Base-by-base conservation (phyloP, 2,113 vertebrate species). In the Pygoscelis adeliae region DNA sequence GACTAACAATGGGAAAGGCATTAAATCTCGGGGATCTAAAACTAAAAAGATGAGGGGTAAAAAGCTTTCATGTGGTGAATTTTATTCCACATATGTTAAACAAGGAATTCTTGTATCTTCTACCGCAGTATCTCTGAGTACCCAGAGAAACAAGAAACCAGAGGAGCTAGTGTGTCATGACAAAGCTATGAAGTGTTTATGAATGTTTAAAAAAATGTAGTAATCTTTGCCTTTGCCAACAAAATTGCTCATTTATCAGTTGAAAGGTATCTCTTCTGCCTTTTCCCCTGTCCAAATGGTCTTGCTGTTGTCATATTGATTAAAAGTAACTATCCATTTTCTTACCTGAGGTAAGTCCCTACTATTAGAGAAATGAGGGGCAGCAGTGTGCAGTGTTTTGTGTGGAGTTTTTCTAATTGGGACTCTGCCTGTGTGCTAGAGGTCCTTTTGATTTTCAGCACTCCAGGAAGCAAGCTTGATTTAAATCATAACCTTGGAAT, bases 371-470 rank as follows among this genome's bases (percentile, higher is more conserved):
- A 89, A 92, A 71, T 12, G 38, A 90, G 52, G 59, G 72, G 42
- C 79, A 92, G 18, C 47, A 38, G 10, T 34, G 32, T 61, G 52
- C 44, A 40, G 22, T 6, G 3, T 83, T 94, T 83, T 78, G 42
- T 65, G 47, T 87, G 61, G 56, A 92, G 65, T 14, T 49, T 87
- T 87, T 74, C 44, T 90, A 95, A 92, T 36, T 92, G 72, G 55
- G 40, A 36, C 36, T 67, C 73, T 87, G 77, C 53, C 94, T 86
- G 50, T 72, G 47, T 89, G 38, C 83, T 82, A 36, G 69, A 88
- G 15, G 46, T 65, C 34, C 46, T 80, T 90, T 88, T 91, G 87
- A 92, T 95, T 96, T 91, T 84, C 63, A 87, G 55, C 66, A 52
- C 81, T 91, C 61, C 52, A 65, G 66, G 74, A 82, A 83, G 56